A percentile compares a stretch with the other conserved stretches of the same genome.
phyloP scores from a whole-genome alignment of 2,888 invertebrate genomes.

The Acronicta psi region DNA sequence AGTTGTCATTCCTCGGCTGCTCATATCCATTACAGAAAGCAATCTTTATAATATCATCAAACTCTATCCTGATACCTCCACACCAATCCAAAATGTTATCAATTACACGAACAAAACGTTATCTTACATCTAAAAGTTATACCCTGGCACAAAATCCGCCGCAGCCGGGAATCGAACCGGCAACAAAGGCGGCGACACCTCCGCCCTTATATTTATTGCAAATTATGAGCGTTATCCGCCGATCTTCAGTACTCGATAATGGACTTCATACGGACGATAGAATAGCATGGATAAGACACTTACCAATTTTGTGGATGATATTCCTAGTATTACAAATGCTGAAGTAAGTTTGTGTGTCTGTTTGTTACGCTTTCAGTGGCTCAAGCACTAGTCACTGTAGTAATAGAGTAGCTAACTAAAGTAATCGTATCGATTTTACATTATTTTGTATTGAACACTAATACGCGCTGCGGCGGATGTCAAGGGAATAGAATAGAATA shows the following conservation, averaged over 20 bases:
- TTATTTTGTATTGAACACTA: no score
- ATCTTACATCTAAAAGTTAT: conserved; percentile 53
- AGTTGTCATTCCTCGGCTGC: no score
- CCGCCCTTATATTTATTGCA: conserved; percentile 87
- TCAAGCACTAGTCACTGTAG: no score
- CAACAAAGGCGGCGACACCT: conserved; percentile 76
- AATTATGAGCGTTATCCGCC: conserved; percentile 84
- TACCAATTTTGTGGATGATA: no score
- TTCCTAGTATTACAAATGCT: no score
- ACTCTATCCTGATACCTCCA: background rate
- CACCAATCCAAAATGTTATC: conserved; percentile 29
- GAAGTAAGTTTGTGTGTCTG: no score
- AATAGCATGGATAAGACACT: conserved; percentile 63
- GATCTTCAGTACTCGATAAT: conserved; percentile 85
- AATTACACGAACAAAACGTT: conserved; percentile 38
- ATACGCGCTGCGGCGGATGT: no score
- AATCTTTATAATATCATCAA: background rate
- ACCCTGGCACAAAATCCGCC: conserved; percentile 49
- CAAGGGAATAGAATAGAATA: no score
- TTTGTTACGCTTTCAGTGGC: no score
- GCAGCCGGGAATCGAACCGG: conserved; percentile 62
- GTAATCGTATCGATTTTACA: no score
- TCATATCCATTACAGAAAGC: background rate
- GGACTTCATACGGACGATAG: conserved; percentile 74
- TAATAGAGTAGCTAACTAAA: no score